Base-by-base conservation (phyloP, 2,888 invertebrate genomes). In the Tricholauxania praeusta region DNA sequence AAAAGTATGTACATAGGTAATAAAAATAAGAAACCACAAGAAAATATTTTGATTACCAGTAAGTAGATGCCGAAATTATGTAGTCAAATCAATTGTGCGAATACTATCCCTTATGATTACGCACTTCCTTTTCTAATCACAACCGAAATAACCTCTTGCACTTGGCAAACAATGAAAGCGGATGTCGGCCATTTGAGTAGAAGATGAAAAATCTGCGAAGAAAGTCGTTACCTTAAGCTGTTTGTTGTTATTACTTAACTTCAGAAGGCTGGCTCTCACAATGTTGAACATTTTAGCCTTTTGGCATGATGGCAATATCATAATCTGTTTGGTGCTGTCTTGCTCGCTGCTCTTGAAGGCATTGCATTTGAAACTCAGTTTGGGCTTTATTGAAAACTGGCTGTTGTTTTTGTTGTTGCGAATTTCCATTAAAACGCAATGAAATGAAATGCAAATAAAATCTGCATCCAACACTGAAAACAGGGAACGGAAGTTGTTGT, bases 401-500 rank as follows among this genome's bases (percentile, higher is more conserved):
- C 10, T 5, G 39, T 10, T 39, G 39, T 39, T 39, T 3, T 39
- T 39, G 7, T 39, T 39, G 6, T 39, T 7, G 59, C 68, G 5
- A 70, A 70, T 52, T 70, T 69, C 60, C 69, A 69, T 69, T 69
- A 69, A 69, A 69, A 69, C 19, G 70, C 70, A 70, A 47, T 68
- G 70, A 39, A 39, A 39, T 39, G 39, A 53, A 63, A 62, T 47
- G 63, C 52, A 70, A 69, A 28, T 57, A 19, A 57, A 19, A 39
- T 39, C 39, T 39, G 39, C 39, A 39, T 1, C 10, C 39, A 39
- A 10, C 39, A 39, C 39, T 39, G 5, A 39, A 22, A 15, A 32
- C 59, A 69, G 17, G 28, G 63, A 70, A 76, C 78, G 78, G 78
- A 78, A 78, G 78, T 78, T 74, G 75, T 73, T 77, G 78, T 69